Base-by-base conservation (phyloP, 1,140 invertebrate genomes). In the Papilio helenus region DNA sequence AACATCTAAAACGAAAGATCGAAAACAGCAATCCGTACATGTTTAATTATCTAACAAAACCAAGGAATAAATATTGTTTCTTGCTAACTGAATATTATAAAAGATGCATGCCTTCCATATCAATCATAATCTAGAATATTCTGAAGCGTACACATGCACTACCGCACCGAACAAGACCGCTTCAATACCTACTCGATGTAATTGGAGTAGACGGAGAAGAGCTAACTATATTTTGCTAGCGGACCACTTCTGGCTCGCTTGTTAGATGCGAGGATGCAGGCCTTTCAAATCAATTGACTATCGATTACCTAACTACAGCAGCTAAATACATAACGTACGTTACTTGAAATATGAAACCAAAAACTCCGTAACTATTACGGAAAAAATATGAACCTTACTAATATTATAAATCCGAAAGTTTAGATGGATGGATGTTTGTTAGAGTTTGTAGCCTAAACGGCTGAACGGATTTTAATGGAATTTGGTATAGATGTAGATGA, bases 191-290 rank as follows among this genome's bases (percentile, higher is more conserved):
- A 68, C 61, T 68, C 20, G 14, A 68, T 68, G 61, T 68, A 68
- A 68, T 68, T 68, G 61, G 61, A 68, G 61, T 68, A 68, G 26
- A 3, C 12, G 12, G 23, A 68, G 9, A 3, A 61, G 61, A 68
- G 61, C 61, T 68, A 68, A 68, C 23, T 68, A 68, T 68, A 68
- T 68, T 68, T 68, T 68, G 61, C 61, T 68, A 29, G 61, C 61
- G 61, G 61, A 68, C 61, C 61, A 68, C 23, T 68, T 68, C 61
- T 16, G 61, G 61, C 34, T 16, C 23, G 61, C 61, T 68, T 68
- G 61, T 68, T 68, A 68, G 61, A 29, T 68, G 61, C 26, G 26
- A 34, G 61, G 61, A 68, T 68, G 12, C 26, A 26, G 61, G 61
- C 26, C 61, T 68, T 68, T 68, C 61, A 68, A 29, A 68, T 68